A percentile compares a stretch with the other conserved stretches of the same genome.
Conservation (phyloP, 2,888 invertebrate species). For the Emmelina monodactyla region DNA sequence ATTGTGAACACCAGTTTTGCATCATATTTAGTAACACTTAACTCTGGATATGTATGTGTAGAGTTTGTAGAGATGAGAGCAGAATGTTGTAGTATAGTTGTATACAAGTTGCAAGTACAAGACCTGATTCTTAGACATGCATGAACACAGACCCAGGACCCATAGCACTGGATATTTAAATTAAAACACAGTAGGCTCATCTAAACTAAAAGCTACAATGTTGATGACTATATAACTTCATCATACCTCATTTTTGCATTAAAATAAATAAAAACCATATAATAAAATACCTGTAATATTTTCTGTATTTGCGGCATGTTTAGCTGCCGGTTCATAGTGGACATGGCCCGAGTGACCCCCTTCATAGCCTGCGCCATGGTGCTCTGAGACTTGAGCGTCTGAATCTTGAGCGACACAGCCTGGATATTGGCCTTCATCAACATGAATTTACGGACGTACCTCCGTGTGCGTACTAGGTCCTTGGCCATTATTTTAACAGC, state of each 20-base stretch:
- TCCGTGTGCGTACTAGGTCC: slow-evolving; percentile 94
- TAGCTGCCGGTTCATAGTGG: slow-evolving; percentile 95
- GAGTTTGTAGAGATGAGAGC: no score
- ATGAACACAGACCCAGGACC: no score
- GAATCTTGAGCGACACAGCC: slow-evolving; percentile 96
- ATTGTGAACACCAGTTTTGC: no score
- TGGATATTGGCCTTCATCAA: slow-evolving; percentile 99
- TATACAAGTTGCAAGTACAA: no score
- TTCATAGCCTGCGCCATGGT: slow-evolving; percentile 99
- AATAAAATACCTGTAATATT: slow-evolving; percentile 67
- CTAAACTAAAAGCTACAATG: no score
- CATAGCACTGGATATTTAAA: no score
- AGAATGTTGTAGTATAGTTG: no score
- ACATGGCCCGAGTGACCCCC: slow-evolving; percentile 98
- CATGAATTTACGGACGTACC: slow-evolving; percentile 98
- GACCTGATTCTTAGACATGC: no score
- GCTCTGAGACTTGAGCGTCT: slow-evolving; percentile 96
- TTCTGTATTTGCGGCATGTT: slow-evolving; percentile 99
- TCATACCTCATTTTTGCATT: not conserved
- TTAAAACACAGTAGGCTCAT: no score
- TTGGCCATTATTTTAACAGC: slow-evolving; percentile 99
- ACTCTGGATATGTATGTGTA: no score
- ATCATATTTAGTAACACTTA: no score
- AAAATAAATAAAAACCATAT: no score
- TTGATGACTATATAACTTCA: not conserved